A percentile compares a stretch with the other conserved stretches of the same genome.
phyloP scores from a whole-genome alignment of 2,797 vertebrate genomes.

The Monodelphis domestica region DNA sequence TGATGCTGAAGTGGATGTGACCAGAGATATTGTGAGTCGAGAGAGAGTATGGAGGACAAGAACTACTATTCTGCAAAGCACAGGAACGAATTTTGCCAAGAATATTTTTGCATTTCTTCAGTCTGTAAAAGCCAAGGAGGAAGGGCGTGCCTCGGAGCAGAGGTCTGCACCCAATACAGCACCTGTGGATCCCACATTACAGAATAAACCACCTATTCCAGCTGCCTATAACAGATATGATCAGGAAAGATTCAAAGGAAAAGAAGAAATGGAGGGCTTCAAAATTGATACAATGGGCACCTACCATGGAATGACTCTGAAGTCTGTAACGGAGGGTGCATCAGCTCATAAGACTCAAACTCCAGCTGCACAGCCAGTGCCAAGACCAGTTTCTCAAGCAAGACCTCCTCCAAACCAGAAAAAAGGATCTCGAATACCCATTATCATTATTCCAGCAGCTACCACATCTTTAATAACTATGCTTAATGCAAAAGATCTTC shows the following conservation, averaged over 20 bases:
- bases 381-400: too few species aligned
- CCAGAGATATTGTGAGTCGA: conserved; percentile 97
- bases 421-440: conserved; percentile 98
- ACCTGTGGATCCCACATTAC: conserved; percentile 93
- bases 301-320: conserved; percentile 99
- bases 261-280: conserved; percentile 99
- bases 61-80: conserved; percentile 99
- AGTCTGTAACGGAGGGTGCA: conserved; percentile 98
- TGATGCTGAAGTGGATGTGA: conserved; percentile 97
- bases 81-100: conserved; percentile 96
- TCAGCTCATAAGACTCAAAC: too few species aligned
- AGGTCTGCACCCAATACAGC: conserved; percentile 90
- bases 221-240: conserved; percentile 99
- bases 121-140: conserved; percentile 94
- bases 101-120: conserved; percentile 95
- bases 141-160: conserved; percentile 91
- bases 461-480: conserved; percentile 99
- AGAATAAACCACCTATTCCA: conserved; percentile 96
- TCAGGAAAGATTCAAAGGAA: conserved; percentile 99
- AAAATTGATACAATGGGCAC: conserved; percentile 99
- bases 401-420: too few species aligned
- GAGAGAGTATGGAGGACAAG: conserved; percentile 98
- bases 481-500: conserved; percentile 98
- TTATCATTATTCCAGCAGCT: conserved; percentile 98
- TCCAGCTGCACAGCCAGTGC: too few species aligned